Conservation (phyloP, 2,888 invertebrate genomes). For the Charanyca ferruginea region DNA sequence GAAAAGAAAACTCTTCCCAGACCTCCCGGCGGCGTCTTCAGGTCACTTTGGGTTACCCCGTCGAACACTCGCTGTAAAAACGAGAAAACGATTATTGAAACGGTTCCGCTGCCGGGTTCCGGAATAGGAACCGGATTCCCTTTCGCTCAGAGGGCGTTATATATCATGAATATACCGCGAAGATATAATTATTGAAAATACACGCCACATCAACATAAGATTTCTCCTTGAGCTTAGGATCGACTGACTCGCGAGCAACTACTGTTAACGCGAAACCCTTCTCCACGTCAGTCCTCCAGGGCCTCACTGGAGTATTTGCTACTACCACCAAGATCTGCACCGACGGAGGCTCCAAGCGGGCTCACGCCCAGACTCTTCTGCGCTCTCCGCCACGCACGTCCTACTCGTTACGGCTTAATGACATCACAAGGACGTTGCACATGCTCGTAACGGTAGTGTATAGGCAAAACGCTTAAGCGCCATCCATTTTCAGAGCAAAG, state of each 20-base stretch:
- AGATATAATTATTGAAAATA: slow-evolving; percentile 53
- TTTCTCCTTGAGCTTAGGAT: slow-evolving; percentile 91
- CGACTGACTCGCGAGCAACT: slow-evolving; percentile 91
- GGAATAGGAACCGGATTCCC: slow-evolving; percentile 91
- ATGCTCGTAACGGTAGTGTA: slow-evolving; percentile 84
- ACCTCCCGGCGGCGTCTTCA: slow-evolving; percentile 85
- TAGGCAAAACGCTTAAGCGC: slow-evolving; percentile 87
- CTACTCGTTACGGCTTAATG: slow-evolving; percentile 92
- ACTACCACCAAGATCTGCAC: slow-evolving; percentile 93
- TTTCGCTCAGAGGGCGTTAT: slow-evolving; percentile 86
- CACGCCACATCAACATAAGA: slow-evolving; percentile 83
- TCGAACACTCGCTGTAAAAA: slow-evolving; percentile 66
- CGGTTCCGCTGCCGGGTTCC: slow-evolving; percentile 91
- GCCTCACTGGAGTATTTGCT: slow-evolving; percentile 93
- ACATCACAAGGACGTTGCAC: slow-evolving; percentile 67
- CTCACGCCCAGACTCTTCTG: slow-evolving; percentile 91
- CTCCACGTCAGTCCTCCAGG: slow-evolving; percentile 91
- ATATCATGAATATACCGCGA: slow-evolving; percentile 42
- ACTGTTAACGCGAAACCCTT: slow-evolving; percentile 89
- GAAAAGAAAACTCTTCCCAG: slow-evolving; percentile 72
- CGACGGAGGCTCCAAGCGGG: slow-evolving; percentile 89
- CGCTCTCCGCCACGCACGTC: slow-evolving; percentile 86
- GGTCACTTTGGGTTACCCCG: slow-evolving; percentile 82
- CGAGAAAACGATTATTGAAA: slow-evolving; percentile 82
- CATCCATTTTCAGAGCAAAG: slow-evolving; percentile 92